Evolutionary conservation across 1,140 invertebrate genomes (phyloP).

Genomic region (Zaprionus kolodkinae): DNA sequence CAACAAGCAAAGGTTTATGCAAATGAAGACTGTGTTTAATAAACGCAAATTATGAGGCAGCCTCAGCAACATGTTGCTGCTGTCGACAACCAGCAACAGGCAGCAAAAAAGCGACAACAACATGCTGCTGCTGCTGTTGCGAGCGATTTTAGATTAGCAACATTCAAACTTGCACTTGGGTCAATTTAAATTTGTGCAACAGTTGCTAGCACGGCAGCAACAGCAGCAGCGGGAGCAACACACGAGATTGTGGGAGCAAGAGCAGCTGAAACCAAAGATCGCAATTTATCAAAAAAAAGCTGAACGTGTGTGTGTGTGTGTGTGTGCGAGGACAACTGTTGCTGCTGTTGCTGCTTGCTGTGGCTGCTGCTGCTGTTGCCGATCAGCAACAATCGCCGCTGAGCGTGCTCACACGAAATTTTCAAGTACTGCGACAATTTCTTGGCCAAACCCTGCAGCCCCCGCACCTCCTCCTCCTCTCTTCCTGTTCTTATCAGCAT

Average conservation of each 20-base stretch:
- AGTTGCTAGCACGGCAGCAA: slow-evolving; percentile 59
- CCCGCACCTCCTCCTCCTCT: background rate
- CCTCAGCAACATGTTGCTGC: slow-evolving; percentile 22
- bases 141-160: slow-evolving; percentile 73
- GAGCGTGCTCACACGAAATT: slow-evolving; percentile 83
- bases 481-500: slow-evolving; percentile 59
- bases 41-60: slow-evolving; percentile 78
- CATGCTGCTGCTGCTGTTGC: slow-evolving; percentile 20
- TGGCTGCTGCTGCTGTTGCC: slow-evolving; percentile 26
- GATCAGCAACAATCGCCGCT: slow-evolving; percentile 66
- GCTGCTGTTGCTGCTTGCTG: slow-evolving; percentile 32
- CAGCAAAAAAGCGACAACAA: slow-evolving; percentile 40
- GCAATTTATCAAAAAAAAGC: slow-evolving; percentile 70
- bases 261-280: slow-evolving; percentile 65
- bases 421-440: slow-evolving; percentile 81
- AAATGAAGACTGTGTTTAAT: slow-evolving; percentile 76
- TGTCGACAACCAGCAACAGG: slow-evolving; percentile 24
- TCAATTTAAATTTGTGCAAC: slow-evolving; percentile 82
- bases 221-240: slow-evolving; percentile 48
- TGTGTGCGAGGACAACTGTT: slow-evolving; percentile 40
- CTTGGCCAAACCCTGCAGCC: slow-evolving; percentile 37
- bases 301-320: slow-evolving; percentile 16
- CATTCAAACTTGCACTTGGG: slow-evolving; percentile 82
- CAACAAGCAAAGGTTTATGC: slow-evolving; percentile 68
- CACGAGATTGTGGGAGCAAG: slow-evolving; percentile 76